A percentile compares a stretch with the other conserved stretches of the same genome.
Evolutionary conservation across 1,140 invertebrate species (phyloP).

Genomic region (Anadara kagoshimensis): DNA sequence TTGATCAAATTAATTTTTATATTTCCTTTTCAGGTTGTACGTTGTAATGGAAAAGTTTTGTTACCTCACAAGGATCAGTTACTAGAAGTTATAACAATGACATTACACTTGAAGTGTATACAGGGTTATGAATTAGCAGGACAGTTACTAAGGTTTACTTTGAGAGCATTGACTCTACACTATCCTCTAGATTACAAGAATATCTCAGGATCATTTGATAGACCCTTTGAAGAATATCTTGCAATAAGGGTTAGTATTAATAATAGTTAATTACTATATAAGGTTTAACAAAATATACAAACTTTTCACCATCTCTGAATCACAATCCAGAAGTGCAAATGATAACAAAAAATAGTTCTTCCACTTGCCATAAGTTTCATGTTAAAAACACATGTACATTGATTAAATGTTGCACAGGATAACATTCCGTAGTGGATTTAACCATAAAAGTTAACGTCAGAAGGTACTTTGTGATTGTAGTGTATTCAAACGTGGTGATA

Average conservation of each 20-base stretch:
- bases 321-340: too few species aligned
- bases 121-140: slow-evolving; percentile 79
- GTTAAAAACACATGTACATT: too few species aligned
- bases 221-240: slow-evolving; percentile 82
- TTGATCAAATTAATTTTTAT: slow-evolving; percentile 2
- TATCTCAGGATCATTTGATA: slow-evolving; percentile 79
- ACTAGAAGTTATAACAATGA: slow-evolving; percentile 78
- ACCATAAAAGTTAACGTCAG: too few species aligned
- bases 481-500: too few species aligned
- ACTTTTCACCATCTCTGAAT: too few species aligned
- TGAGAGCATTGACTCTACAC: slow-evolving; percentile 78
- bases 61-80: slow-evolving; percentile 80
- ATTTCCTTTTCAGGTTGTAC: slow-evolving; percentile 73
- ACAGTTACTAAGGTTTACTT: slow-evolving; percentile 75
- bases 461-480: too few species aligned
- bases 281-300: too few species aligned
- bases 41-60: slow-evolving; percentile 79
- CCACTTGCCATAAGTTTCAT: too few species aligned
- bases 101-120: slow-evolving; percentile 79
- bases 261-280: neutral
- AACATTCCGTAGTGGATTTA: too few species aligned
- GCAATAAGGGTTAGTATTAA: slow-evolving; percentile 79
- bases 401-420: too few species aligned
- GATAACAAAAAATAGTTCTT: too few species aligned
- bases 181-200: slow-evolving; percentile 81